A percentile compares a stretch with the other conserved stretches of the same genome.
Conservation (phyloP, 2,113 vertebrate species). For the Odocoileus hemionus region DNA sequence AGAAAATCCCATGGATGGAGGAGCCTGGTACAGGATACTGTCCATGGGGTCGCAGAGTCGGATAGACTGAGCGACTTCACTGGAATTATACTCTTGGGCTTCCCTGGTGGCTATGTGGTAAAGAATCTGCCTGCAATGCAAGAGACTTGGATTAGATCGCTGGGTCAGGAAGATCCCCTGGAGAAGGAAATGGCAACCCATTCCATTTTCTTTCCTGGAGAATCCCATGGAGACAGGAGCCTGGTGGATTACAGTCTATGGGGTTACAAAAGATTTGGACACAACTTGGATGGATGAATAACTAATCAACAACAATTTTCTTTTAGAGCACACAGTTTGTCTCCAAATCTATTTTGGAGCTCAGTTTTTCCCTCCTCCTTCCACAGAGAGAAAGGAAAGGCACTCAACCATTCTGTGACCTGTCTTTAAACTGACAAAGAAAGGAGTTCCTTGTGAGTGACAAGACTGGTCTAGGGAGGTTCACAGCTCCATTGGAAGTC, state of each 20-base stretch:
- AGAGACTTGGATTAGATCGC: neutral
- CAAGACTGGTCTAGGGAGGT: neutral
- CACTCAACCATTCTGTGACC: neutral
- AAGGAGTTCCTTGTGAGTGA: neutral
- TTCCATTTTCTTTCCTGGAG: neutral
- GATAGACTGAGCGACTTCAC: too few species aligned
- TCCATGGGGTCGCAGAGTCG: too few species aligned
- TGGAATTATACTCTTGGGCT: neutral
- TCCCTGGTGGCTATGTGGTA: neutral
- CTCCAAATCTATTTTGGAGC: neutral
- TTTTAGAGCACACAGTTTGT: neutral
- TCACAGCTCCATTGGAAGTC: neutral
- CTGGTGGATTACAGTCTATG: neutral
- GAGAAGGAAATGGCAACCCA: neutral
- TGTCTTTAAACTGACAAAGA: neutral
- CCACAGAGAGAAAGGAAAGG: neutral
- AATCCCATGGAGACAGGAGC: neutral
- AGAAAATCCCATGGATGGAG: too few species aligned
- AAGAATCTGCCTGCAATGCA: neutral
- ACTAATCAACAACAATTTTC: neutral
- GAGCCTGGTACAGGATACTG: too few species aligned
- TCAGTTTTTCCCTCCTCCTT: neutral
- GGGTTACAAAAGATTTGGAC: neutral
- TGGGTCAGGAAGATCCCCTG: neutral
- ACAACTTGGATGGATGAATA: neutral